phyloP scores from a whole-genome alignment of 2,888 invertebrate species.

The Papilio protenor region DNA sequence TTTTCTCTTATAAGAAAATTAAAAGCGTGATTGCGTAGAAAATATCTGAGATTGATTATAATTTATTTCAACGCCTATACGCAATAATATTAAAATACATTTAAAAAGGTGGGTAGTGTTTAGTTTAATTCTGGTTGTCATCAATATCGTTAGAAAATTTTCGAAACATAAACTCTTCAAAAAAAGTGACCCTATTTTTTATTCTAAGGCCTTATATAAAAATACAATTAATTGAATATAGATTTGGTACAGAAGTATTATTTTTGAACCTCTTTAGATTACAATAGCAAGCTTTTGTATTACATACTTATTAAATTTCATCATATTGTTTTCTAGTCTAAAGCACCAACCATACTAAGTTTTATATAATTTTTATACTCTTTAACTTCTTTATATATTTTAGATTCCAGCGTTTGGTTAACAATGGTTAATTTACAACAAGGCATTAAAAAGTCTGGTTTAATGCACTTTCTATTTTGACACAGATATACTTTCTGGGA shows the following conservation, averaged over 20 bases:
- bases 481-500: slow-evolving; percentile 23
- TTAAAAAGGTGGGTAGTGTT: background rate
- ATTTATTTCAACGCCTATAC: background rate
- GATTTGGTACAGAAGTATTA: background rate
- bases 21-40: background rate
- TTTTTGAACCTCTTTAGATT: background rate
- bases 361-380: background rate
- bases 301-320: no score
- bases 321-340: background rate
- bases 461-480: slow-evolving; percentile 33
- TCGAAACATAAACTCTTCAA: background rate
- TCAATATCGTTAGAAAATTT: background rate
- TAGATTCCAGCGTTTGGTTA: background rate
- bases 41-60: background rate
- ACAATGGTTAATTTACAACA: background rate
- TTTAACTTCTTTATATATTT: background rate
- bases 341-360: background rate
- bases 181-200: background rate
- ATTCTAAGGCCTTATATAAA: background rate
- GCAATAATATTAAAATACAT: background rate
- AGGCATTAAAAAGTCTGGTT: slow-evolving; percentile 13
- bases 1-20: background rate
- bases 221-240: background rate
- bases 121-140: background rate
- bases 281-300: background rate